Conservation (phyloP, 2,113 vertebrate genomes). For the Phrynosoma platyrhinos region DNA sequence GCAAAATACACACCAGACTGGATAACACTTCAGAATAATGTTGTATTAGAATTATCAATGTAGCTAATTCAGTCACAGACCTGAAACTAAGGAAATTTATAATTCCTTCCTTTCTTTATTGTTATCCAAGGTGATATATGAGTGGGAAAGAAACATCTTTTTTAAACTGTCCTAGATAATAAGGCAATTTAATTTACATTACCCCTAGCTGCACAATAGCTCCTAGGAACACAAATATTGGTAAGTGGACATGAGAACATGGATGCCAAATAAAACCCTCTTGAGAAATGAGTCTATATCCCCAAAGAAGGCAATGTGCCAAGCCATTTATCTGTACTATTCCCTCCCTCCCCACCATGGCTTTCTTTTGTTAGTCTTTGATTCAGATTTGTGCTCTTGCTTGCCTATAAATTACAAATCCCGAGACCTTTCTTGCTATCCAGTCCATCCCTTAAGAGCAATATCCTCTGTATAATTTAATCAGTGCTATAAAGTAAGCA, state of each 20-base stretch:
- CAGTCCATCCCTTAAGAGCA: background rate
- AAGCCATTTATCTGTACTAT: slow-evolving; percentile 31
- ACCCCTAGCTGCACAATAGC: slow-evolving; percentile 54
- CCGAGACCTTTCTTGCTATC: slow-evolving; percentile 29
- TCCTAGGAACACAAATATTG: slow-evolving; percentile 65
- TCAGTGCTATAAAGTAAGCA: slow-evolving; percentile 30
- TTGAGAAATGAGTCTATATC: slow-evolving; percentile 55
- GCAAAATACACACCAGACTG: background rate
- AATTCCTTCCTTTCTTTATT: slow-evolving; percentile 1
- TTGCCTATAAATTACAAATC: slow-evolving; percentile 36
- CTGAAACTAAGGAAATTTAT: background rate
- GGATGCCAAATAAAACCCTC: slow-evolving; percentile 58
- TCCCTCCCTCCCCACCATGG: background rate
- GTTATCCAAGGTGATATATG: slow-evolving; percentile 3
- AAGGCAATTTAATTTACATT: slow-evolving; percentile 65
- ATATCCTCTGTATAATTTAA: background rate
- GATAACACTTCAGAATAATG: background rate
- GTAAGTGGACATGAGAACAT: slow-evolving; percentile 44
- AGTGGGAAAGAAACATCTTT: background rate
- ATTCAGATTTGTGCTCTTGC: slow-evolving; percentile 26
- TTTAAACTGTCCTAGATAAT: slow-evolving; percentile 59
- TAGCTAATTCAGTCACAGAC: background rate
- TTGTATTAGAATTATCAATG: background rate
- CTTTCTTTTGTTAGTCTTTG: slow-evolving; percentile 3
- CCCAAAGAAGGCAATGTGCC: slow-evolving; percentile 34